Conservation (phyloP, 1,140 invertebrate genomes). For the Palaemon carinicauda region DNA sequence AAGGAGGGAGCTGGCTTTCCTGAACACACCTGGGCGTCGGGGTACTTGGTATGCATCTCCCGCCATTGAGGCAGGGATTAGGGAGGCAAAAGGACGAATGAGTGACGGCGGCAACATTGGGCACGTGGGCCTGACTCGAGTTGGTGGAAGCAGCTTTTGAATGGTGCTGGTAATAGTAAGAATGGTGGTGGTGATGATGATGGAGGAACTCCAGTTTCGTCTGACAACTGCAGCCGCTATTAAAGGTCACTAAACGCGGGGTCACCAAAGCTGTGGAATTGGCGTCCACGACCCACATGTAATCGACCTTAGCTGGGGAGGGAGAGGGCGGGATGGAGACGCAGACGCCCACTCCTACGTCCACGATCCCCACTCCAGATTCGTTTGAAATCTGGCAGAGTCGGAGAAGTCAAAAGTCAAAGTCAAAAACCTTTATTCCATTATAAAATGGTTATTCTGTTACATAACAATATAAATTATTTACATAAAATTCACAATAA, state of each 20-base stretch:
- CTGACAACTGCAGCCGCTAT: slow-evolving; percentile 89
- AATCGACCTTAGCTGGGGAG: slow-evolving; percentile 63
- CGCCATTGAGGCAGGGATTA: slow-evolving; percentile 93
- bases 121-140: background rate
- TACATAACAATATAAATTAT: too few species aligned
- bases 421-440: too few species aligned
- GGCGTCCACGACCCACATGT: slow-evolving; percentile 94
- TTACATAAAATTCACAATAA: too few species aligned
- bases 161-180: background rate
- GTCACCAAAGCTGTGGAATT: slow-evolving; percentile 96
- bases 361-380: background rate
- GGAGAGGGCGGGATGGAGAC: background rate
- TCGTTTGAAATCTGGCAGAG: slow-evolving; percentile 18
- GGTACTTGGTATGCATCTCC: slow-evolving; percentile 87
- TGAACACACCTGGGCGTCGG: slow-evolving; percentile 69
- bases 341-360: slow-evolving; percentile 25
- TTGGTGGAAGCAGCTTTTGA: background rate
- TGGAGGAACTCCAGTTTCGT: slow-evolving; percentile 86
- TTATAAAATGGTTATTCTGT: too few species aligned
- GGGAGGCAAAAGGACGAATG: slow-evolving; percentile 80
- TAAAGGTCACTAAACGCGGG: slow-evolving; percentile 80
- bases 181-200: background rate
- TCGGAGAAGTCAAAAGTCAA: too few species aligned
- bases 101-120: slow-evolving; percentile 29
- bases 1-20: background rate